Percentiles rank a stretch among this genome's conserved stretches.
Conservation (phyloP, 2,113 vertebrate species). For the Oreotrochilus melanogaster region DNA sequence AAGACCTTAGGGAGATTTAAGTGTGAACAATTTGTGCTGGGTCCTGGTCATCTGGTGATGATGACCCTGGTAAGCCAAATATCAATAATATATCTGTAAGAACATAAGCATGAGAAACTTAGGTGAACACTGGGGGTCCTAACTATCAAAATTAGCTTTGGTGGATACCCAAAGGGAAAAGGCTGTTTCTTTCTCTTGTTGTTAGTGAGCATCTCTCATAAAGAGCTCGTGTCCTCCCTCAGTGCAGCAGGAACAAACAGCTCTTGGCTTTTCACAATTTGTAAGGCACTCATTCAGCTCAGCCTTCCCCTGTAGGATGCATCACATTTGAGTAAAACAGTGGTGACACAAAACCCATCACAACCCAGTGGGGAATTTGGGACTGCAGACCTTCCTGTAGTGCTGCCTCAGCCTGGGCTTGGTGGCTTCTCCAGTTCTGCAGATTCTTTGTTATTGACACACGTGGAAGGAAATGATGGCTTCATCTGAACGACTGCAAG, state of each 20-base stretch:
- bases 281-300: fast-evolving
- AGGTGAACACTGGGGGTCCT: neutral
- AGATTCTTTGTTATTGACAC: neutral
- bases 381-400: no score
- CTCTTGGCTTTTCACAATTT: neutral
- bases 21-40: neutral
- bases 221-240: neutral
- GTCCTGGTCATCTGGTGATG: neutral
- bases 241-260: neutral
- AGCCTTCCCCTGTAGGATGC: neutral
- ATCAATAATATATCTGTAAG: neutral
- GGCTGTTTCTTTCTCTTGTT: neutral
- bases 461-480: neutral
- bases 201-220: neutral
- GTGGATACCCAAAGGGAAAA: neutral
- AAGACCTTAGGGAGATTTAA: neutral
- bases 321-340: neutral
- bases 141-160: neutral
- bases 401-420: neutral
- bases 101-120: neutral
- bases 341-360: neutral
- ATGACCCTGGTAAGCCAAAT: neutral
- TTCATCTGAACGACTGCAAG: neutral
- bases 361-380: neutral
- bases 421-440: neutral